These are phyloP conservation scores for Periphyllus acericola DNA, from an alignment of 2,888 invertebrate genomes.

Conservation along the genomic window DNA sequence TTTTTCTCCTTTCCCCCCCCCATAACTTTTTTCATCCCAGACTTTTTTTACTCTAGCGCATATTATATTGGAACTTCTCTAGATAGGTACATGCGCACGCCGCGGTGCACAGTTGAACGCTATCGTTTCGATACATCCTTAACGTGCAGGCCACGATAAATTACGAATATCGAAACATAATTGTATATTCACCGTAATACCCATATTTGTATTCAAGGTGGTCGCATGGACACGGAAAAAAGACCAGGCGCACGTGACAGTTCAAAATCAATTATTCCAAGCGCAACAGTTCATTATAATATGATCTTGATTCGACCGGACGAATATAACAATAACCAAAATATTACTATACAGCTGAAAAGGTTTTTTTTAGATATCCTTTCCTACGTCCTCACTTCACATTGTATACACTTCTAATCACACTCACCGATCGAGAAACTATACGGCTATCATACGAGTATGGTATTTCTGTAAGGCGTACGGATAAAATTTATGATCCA, in stretches of 20 bases:
- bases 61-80: not conserved
- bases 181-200: conserved; percentile 7
- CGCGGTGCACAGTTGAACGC: too few species aligned
- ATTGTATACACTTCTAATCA: not conserved
- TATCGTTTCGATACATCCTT: conserved; percentile 2
- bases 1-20: too few species aligned
- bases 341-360: not conserved
- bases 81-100: too few species aligned
- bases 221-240: not conserved
- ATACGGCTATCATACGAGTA: not conserved
- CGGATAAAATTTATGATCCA: not conserved
- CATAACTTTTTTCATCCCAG: too few species aligned
- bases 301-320: conserved; percentile 34
- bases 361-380: not conserved
- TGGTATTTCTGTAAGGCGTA: not conserved
- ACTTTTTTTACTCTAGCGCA: not conserved
- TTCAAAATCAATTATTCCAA: conserved; percentile 49
- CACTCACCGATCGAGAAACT: not conserved
- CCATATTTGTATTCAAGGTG: conserved; percentile 8
- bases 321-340: conserved; percentile 27
- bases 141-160: not conserved
- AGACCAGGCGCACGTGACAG: not conserved
- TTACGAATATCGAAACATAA: not conserved
- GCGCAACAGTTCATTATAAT: not conserved
- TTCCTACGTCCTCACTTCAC: not conserved